A percentile compares a stretch with the other conserved stretches of the same genome.
Evolutionary conservation across 2,888 invertebrate species (phyloP).

Genomic region (Pyrocoelia pectoralis): DNA sequence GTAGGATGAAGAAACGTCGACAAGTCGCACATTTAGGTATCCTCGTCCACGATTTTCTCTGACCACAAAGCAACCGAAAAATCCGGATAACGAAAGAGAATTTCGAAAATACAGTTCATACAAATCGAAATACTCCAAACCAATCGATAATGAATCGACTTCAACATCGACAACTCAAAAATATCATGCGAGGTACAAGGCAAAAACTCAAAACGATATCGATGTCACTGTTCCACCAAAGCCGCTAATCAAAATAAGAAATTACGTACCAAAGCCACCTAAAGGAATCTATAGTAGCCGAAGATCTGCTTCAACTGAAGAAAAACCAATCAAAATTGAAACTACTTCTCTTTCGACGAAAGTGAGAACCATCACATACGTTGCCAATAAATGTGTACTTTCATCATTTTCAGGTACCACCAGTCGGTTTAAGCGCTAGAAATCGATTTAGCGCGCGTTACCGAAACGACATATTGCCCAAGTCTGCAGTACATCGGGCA

Average conservation of each 20-base stretch:
- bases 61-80: conserved; percentile 40
- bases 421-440: conserved; percentile 29
- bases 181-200: conserved; percentile 52
- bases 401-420: conserved; percentile 38
- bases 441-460: conserved; percentile 68
- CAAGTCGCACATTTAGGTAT: conserved; percentile 16
- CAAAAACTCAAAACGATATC: conserved; percentile 19
- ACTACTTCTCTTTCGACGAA: conserved; percentile 28
- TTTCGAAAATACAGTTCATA: not conserved
- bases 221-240: conserved; percentile 12
- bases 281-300: conserved; percentile 50
- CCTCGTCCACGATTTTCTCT: conserved; percentile 46
- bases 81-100: not conserved
- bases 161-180: conserved; percentile 36
- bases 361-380: conserved; percentile 24
- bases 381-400: not conserved
- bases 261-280: conserved; percentile 36
- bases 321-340: conserved; percentile 20
- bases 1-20: conserved; percentile 18
- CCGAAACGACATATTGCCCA: conserved; percentile 55
- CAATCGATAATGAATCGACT: not conserved
- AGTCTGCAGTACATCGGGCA: conserved; percentile 57
- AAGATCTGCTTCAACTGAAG: conserved; percentile 34
- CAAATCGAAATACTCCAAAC: not conserved
- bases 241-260: conserved; percentile 18